These are phyloP conservation scores for Strigamia maritima DNA, from an alignment of 2,888 invertebrate species.

Conservation along the genomic window DNA sequence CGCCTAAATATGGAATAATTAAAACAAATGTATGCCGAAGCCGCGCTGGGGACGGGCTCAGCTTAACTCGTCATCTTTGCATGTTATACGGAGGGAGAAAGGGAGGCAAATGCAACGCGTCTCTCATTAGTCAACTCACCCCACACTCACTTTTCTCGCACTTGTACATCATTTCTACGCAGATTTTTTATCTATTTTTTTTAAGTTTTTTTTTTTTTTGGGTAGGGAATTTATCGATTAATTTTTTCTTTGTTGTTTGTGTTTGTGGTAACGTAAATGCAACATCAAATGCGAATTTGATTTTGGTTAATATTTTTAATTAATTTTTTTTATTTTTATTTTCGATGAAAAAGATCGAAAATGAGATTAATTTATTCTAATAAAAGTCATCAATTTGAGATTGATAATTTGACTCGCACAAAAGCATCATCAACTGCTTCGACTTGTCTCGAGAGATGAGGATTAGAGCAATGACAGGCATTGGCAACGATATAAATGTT, in stretches of 20 bases:
- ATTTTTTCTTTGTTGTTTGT: background rate
- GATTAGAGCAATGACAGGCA: slow-evolving; percentile 19
- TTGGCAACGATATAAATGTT: slow-evolving; percentile 30
- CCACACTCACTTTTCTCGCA: background rate
- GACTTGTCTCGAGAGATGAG: slow-evolving; percentile 15
- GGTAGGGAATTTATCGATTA: too few species aligned
- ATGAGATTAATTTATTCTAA: background rate
- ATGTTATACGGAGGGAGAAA: background rate
- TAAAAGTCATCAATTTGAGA: slow-evolving; percentile 7
- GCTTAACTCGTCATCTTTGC: slow-evolving; percentile 34
- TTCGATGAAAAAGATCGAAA: too few species aligned
- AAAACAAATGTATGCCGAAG: slow-evolving; percentile 38
- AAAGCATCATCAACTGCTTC: slow-evolving; percentile 32
- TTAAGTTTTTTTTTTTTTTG: background rate
- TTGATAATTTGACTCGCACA: slow-evolving; percentile 20
- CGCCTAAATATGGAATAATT: slow-evolving; percentile 40
- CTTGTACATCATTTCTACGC: background rate
- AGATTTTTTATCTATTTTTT: background rate
- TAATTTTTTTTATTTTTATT: too few species aligned
- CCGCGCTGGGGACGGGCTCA: slow-evolving; percentile 34
- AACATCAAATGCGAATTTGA: too few species aligned
- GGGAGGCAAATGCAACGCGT: slow-evolving; percentile 8
- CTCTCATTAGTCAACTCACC: slow-evolving; percentile 24
- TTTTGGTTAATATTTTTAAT: too few species aligned
- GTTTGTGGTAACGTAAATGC: too few species aligned